Conservation (phyloP, 2,113 vertebrate genomes). For the Pandion haliaetus region DNA sequence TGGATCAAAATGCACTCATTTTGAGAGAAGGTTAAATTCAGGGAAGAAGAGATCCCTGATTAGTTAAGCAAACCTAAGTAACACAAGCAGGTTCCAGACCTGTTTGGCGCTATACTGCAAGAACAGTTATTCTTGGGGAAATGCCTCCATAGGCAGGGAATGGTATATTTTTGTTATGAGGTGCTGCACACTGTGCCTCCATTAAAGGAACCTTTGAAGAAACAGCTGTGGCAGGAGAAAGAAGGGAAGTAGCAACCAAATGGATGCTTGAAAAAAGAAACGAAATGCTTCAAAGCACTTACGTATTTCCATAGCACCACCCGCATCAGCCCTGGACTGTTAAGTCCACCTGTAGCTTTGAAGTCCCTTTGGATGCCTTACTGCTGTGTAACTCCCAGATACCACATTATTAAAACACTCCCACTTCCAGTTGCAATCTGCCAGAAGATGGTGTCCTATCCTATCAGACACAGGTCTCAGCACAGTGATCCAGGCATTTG, state of each 20-base stretch:
- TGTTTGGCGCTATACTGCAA: neutral
- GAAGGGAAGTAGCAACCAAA: neutral
- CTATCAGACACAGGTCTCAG: slow-evolving; percentile 48
- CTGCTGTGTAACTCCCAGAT: neutral
- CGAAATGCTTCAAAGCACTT: neutral
- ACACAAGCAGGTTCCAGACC: neutral
- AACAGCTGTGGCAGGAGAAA: neutral
- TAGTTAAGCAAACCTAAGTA: neutral
- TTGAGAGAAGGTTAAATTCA: neutral
- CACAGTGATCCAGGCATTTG: slow-evolving; percentile 2
- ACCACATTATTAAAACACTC: neutral
- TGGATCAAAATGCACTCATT: neutral
- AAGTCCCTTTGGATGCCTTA: neutral
- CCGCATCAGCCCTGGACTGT: neutral
- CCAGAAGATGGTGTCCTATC: slow-evolving; percentile 66
- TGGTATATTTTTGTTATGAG: neutral
- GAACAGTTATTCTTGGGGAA: neutral
- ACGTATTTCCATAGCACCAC: neutral
- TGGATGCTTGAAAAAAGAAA: neutral
- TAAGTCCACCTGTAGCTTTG: neutral
- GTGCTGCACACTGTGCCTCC: neutral
- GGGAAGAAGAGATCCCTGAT: neutral
- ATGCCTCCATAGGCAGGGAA: neutral
- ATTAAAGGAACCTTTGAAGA: neutral
- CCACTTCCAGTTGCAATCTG: neutral